These are phyloP conservation scores for Eupithecia subfuscata DNA, from an alignment of 2,888 invertebrate genomes.

Conservation along the genomic window DNA sequence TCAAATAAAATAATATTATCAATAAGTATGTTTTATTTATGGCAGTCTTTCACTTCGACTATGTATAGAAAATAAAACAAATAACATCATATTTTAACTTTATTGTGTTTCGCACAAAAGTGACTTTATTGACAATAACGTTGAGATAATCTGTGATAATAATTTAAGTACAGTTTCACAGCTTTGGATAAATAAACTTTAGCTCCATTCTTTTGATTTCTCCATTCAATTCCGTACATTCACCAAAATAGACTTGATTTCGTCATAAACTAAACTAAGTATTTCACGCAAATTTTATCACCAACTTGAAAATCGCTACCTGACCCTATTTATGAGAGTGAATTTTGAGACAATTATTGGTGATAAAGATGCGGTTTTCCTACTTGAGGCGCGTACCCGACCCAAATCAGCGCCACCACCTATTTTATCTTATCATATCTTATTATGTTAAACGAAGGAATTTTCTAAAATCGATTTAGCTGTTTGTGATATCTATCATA, in stretches of 20 bases:
- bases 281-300: constrained; percentile 17
- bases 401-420: too few relatives aligned
- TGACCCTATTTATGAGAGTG: not conserved
- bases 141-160: constrained; percentile 77
- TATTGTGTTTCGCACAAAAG: constrained; percentile 81
- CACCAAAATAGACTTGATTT: constrained; percentile 62
- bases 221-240: constrained; percentile 70
- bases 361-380: not conserved
- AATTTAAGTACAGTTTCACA: constrained; percentile 81
- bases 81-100: constrained; percentile 57
- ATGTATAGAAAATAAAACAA: constrained; percentile 33
- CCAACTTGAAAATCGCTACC: not conserved
- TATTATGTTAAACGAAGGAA: too few relatives aligned
- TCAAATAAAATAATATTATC: not conserved
- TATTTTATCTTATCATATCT: too few relatives aligned
- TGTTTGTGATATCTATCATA: too few relatives aligned
- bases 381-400: too few relatives aligned
- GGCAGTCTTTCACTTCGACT: not conserved
- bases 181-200: constrained; percentile 73
- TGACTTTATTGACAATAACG: constrained; percentile 75
- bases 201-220: constrained; percentile 53
- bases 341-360: constrained; percentile 7
- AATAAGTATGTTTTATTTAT: not conserved
- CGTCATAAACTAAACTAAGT: constrained; percentile 47
- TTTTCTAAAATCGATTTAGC: too few relatives aligned